A percentile compares a stretch with the other conserved stretches of the same genome.
Evolutionary conservation across 2,888 invertebrate species (phyloP).

Genomic region (Spodoptera littoralis): DNA sequence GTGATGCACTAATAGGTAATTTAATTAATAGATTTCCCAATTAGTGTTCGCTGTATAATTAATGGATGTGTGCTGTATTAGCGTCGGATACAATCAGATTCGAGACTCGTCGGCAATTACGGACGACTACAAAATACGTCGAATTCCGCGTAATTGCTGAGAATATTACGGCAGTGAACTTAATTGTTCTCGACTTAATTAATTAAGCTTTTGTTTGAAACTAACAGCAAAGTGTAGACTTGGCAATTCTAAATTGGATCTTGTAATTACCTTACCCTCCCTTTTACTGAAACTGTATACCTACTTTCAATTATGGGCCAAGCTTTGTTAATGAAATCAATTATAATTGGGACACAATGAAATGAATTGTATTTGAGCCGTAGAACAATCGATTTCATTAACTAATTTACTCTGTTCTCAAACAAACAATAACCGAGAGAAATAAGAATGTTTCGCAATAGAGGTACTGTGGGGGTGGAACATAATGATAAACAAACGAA

Average conservation of each 20-base stretch:
- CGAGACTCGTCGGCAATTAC: conserved; percentile 84
- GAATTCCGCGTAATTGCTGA: conserved; percentile 88
- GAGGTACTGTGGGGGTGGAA: conserved; percentile 6
- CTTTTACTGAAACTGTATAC: conserved; percentile 86
- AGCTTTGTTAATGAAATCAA: conserved; percentile 87
- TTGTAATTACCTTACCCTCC: conserved; percentile 88
- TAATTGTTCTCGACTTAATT: conserved; percentile 89
- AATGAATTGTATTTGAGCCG: conserved; percentile 72
- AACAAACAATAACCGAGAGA: conserved; percentile 46
- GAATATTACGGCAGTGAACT: conserved; percentile 88
- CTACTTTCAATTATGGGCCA: conserved; percentile 87
- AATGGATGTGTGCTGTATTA: conserved; percentile 84
- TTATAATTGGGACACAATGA: conserved; percentile 84
- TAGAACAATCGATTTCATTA: conserved; percentile 69
- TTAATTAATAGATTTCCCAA: conserved; percentile 86
- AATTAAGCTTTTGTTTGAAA: conserved; percentile 89
- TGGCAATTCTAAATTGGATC: conserved; percentile 89
- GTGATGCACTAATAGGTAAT: conserved; percentile 72
- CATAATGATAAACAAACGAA: conserved; percentile 49
- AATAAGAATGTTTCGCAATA: conserved; percentile 33
- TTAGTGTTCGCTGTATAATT: conserved; percentile 83
- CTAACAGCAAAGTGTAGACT: conserved; percentile 89
- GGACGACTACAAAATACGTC: conserved; percentile 85
- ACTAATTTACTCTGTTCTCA: conserved; percentile 71
- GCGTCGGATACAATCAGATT: conserved; percentile 85